Percentiles rank a stretch among this genome's conserved stretches.
Evolutionary conservation across 1,140 invertebrate genomes (phyloP).

Genomic region (Drusus annulatus): DNA sequence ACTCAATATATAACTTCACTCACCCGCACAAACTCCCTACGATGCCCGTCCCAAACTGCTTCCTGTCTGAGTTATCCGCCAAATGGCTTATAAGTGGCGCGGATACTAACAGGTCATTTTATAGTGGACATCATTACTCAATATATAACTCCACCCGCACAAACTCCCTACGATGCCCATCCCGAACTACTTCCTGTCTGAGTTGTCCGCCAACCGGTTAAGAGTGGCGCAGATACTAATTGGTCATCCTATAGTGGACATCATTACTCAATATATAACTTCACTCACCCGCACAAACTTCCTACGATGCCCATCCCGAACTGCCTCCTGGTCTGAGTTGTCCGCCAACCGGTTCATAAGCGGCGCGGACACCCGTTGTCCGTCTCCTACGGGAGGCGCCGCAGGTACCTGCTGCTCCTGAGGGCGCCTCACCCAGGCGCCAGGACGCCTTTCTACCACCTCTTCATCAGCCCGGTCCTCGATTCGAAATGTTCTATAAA

Average conservation of each 20-base stretch:
- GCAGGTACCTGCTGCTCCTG: constrained; percentile 59
- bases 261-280: not conserved
- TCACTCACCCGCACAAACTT: constrained; percentile 79
- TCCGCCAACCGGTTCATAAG: constrained; percentile 82
- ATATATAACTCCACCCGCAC: constrained; percentile 75
- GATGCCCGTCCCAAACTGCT: constrained; percentile 89
- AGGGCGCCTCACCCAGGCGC: constrained; percentile 60
- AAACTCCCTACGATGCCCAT: constrained; percentile 88
- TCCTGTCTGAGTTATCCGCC: no score
- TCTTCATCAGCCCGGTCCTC: constrained; percentile 45
- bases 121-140: no score
- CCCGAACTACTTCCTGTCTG: constrained; percentile 78
- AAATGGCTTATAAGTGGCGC: constrained; percentile 76
- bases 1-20: constrained; percentile 33
- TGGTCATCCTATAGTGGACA: no score
- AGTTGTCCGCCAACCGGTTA: constrained; percentile 72
- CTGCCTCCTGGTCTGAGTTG: constrained; percentile 85
- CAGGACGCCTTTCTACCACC: constrained; percentile 36
- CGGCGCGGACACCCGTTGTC: constrained; percentile 77
- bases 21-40: constrained; percentile 85
- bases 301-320: constrained; percentile 91
- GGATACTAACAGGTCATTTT: constrained; percentile 74
- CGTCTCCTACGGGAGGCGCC: constrained; percentile 68
- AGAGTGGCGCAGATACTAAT: constrained; percentile 70
- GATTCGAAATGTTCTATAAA: constrained; percentile 14